phyloP scores from a whole-genome alignment of 2,888 invertebrate species.

The Galerucella calmariensis region DNA sequence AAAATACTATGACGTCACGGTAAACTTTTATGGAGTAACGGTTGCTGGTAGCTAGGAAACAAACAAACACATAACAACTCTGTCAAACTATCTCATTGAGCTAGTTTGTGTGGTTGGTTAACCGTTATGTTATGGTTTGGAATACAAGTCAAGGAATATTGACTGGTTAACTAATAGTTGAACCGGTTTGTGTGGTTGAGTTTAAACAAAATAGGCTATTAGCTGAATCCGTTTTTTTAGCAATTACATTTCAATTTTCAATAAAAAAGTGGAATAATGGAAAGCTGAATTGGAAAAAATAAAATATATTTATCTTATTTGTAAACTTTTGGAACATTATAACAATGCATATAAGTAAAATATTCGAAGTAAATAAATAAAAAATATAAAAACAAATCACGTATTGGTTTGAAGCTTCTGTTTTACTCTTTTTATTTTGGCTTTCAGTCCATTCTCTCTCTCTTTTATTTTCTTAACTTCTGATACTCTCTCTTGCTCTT shows the following conservation, averaged over 20 bases:
- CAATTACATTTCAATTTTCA: no score
- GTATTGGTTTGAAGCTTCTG: constrained; percentile 46
- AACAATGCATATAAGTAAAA: constrained; percentile 46
- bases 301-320: constrained; percentile 40
- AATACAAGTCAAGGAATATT: no score
- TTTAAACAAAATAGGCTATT: no score
- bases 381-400: constrained; percentile 36
- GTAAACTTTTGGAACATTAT: constrained; percentile 43
- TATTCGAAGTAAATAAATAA: constrained; percentile 46
- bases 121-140: no score
- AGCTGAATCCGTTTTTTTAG: not conserved
- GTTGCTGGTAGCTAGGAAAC: no score
- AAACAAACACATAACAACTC: no score
- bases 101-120: no score
- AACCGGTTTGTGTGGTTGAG: no score
- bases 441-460: constrained; percentile 75
- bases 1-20: no score
- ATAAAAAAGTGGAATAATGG: not conserved
- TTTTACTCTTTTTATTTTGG: constrained; percentile 71
- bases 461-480: constrained; percentile 71
- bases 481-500: constrained; percentile 67
- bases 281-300: constrained; percentile 35
- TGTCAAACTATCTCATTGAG: no score
- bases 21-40: no score
- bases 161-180: no score